Conservation (phyloP, 1,140 invertebrate genomes). For the Chironomus striatipennis region DNA sequence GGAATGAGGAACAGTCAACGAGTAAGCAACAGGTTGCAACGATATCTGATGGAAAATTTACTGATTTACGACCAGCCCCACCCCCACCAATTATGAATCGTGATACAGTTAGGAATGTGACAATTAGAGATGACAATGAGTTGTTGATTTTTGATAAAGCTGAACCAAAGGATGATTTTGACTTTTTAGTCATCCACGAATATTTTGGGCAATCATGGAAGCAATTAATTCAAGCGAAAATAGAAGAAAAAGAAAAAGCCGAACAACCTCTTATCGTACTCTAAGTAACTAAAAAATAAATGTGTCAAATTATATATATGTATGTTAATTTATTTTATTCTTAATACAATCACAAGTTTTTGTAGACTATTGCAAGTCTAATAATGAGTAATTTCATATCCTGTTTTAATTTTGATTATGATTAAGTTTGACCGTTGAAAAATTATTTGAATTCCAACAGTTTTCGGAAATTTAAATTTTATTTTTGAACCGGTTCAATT, state of each 20-base stretch:
- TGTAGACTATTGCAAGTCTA: no score
- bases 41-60: background rate
- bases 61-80: background rate
- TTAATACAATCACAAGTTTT: no score
- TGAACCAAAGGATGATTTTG: background rate
- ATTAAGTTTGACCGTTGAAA: background rate
- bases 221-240: background rate
- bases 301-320: background rate
- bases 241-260: background rate
- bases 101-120: background rate
- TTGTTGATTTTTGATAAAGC: background rate
- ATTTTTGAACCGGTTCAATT: background rate
- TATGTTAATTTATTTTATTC: no score
- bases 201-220: slow-evolving; percentile 11
- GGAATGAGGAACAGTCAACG: background rate
- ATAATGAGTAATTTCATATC: no score
- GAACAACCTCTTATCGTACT: background rate
- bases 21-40: background rate
- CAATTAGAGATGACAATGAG: background rate
- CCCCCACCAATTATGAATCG: background rate
- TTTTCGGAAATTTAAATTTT: background rate
- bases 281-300: background rate
- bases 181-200: background rate
- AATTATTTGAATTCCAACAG: background rate
- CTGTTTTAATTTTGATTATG: no score